Evolutionary conservation across 2,113 vertebrate genomes (phyloP).

Genomic region (Dermatemys mawii): DNA sequence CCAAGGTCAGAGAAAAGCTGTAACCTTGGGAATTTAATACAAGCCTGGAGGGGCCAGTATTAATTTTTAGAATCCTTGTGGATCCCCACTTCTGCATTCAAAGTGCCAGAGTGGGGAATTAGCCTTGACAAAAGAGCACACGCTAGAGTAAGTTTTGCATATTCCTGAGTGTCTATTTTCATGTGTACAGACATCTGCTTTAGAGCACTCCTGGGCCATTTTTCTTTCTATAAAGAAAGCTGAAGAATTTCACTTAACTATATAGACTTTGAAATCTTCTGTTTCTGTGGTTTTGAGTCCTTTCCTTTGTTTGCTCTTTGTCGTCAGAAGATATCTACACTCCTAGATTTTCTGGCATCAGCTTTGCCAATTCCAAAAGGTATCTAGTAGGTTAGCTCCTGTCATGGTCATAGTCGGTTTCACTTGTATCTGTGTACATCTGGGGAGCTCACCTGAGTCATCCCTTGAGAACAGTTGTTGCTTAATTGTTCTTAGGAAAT

Average conservation of each 20-base stretch:
- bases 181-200: neutral
- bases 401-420: neutral
- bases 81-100: too few relatives aligned
- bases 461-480: neutral
- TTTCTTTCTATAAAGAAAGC: neutral
- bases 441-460: neutral
- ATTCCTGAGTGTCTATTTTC: neutral
- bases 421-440: neutral
- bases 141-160: fast-evolving
- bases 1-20: too few relatives aligned
- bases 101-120: too few relatives aligned
- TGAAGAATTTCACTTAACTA: slow-evolving; percentile 1
- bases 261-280: neutral
- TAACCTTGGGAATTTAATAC: too few relatives aligned
- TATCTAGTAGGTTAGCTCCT: neutral
- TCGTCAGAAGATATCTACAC: neutral
- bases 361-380: neutral
- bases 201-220: neutral
- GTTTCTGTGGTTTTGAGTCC: neutral
- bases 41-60: too few relatives aligned
- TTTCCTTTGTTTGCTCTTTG: neutral
- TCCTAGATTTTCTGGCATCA: neutral
- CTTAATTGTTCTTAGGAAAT: neutral
- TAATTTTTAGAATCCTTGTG: too few relatives aligned
- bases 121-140: neutral